Evolutionary conservation across 2,113 vertebrate species (phyloP), one percentile per base, ranked within the genome.

Genomic region (Otocyon megalotis): DNA sequence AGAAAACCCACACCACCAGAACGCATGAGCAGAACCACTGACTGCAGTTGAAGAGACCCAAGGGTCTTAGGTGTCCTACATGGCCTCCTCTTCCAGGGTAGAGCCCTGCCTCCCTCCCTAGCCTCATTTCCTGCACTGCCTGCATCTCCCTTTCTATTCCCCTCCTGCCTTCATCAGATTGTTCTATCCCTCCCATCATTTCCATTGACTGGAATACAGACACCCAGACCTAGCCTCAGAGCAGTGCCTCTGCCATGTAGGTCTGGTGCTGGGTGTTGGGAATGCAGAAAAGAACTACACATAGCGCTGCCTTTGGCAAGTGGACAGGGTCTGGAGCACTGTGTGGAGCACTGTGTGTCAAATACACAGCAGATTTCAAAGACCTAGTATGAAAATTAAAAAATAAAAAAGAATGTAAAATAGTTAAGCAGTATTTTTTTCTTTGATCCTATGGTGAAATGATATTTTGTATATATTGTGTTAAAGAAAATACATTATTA

Each of bases 401-500:
- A 58, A 65, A 50, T 19, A 26, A 76, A 30, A 79, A 4, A 76
- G 3, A 50, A 60, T n/a, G 5, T 48, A 50, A 83, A 76, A 90
- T 69, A 71, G 8, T 2, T 50, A 92, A 65, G 56, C 17, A 32
- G 43, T 56, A n/a, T 19, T 24, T 58, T 56, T 28, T 43, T 87
- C 56, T 35, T 63, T 19, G 24, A 74, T 60, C 20, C 19, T 30
- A 37, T 5, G 14, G 26, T 87, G 56, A 94, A 85, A 77, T 58
- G 14, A 56, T 56, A 67, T 74, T 37, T 72, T 69, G 9, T 13
- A 62, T 56, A 48, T 22, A 35, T 4, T 72, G 30, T 14, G 48
- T 54, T 88, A 93, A 87, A 35, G 67, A 93, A 92, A 82, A 74
- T 67, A 83, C 3, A 83, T 83, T 17, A 62, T 83, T 93, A 67